These are phyloP conservation scores for Aphaenogaster ashmeadi DNA, from an alignment of 1,140 invertebrate species.

Conservation along the genomic window DNA sequence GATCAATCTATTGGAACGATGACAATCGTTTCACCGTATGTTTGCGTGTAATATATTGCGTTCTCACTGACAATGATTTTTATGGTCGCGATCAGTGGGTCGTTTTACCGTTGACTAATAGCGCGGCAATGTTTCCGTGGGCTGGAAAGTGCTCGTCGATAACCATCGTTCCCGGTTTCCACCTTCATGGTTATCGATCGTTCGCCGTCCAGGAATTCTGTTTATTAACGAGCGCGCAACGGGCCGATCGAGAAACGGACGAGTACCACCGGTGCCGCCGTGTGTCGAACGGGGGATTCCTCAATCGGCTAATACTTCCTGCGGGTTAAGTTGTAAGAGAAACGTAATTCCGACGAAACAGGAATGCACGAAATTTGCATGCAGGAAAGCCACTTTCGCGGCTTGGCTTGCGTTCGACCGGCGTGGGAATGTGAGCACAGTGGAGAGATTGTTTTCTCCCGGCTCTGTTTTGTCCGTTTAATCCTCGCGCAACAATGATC, in stretches of 20 bases:
- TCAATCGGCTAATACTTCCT: slow-evolving; percentile 35
- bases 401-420: slow-evolving; percentile 14
- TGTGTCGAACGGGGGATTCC: slow-evolving; percentile 10
- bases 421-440: slow-evolving; percentile 45
- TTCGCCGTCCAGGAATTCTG: slow-evolving; percentile 41
- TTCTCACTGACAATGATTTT: slow-evolving; percentile 44
- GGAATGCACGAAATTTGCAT: slow-evolving; percentile 61
- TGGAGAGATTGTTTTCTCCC: slow-evolving; percentile 46
- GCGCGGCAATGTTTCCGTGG: slow-evolving; percentile 27
- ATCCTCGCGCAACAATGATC: slow-evolving; percentile 1
- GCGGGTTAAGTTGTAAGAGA: slow-evolving; percentile 59
- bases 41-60: slow-evolving; percentile 7
- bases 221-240: slow-evolving; percentile 51
- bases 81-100: slow-evolving; percentile 30
- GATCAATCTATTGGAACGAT: background rate
- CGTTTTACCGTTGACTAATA: slow-evolving; percentile 67
- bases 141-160: slow-evolving; percentile 25
- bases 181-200: slow-evolving; percentile 52
- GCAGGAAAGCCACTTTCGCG: slow-evolving; percentile 41
- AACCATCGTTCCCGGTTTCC: slow-evolving; percentile 43
- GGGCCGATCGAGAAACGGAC: slow-evolving; percentile 19
- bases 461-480: background rate
- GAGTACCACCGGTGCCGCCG: background rate
- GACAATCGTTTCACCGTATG: background rate
- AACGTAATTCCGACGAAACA: slow-evolving; percentile 43